Evolutionary conservation across 2,888 invertebrate species (phyloP).

Genomic region (Syrphus vitripennis): DNA sequence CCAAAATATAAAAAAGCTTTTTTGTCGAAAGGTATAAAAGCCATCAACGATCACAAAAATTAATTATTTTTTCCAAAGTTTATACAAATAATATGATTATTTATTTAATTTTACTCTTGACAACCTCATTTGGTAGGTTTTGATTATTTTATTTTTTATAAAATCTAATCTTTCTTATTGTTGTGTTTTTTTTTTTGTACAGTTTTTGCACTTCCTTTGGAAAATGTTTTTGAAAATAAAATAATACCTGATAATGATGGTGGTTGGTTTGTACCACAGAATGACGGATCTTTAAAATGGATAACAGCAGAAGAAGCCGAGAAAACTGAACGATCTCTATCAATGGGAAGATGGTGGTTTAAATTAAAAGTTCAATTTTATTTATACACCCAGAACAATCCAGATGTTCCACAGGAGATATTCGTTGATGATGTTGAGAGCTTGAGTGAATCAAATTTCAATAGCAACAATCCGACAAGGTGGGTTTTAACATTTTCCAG

Average conservation of each 20-base stretch:
- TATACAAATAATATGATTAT: no score
- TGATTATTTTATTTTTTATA: no score
- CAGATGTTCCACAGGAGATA: constrained; percentile 36
- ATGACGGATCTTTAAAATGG: constrained; percentile 72
- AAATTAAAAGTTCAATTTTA: constrained; percentile 38
- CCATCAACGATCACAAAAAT: no score
- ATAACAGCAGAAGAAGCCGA: constrained; percentile 62
- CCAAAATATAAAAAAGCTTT: no score
- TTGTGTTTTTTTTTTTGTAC: not conserved
- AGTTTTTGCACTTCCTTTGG: not conserved
- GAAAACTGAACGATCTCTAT: not conserved
- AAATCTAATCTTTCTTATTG: no score
- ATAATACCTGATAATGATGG: not conserved
- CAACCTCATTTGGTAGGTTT: no score
- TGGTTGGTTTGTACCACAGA: constrained; percentile 74
- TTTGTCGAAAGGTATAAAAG: no score
- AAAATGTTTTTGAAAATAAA: not conserved
- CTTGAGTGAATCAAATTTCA: constrained; percentile 56
- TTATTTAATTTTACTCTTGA: no score
- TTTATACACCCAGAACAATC: constrained; percentile 60
- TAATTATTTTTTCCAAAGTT: no score
- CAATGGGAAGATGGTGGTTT: not conserved
- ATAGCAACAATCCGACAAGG: constrained; percentile 71
- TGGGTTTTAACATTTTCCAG: no score
- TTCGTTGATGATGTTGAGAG: not conserved